phyloP scores from a whole-genome alignment of 2,888 invertebrate genomes.

The Parthenolecanium corni region DNA sequence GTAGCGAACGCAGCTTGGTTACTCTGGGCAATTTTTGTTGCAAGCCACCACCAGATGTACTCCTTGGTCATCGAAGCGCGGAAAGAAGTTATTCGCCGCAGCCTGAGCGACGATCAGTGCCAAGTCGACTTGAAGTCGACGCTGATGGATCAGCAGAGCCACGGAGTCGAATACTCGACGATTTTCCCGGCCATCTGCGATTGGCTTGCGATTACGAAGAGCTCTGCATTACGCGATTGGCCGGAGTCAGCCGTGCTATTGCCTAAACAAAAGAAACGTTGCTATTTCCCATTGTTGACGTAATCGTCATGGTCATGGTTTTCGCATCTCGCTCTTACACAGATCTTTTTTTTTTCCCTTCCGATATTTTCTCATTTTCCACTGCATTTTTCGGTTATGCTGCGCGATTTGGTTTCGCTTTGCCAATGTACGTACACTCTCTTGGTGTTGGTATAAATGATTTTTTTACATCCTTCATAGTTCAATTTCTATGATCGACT shows the following conservation, averaged over 20 bases:
- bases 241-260: constrained; percentile 10
- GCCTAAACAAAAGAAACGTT: constrained; percentile 20
- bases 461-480: background rate
- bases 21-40: too few relatives aligned
- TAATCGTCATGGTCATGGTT: constrained; percentile 27
- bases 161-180: background rate
- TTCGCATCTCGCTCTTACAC: constrained; percentile 3
- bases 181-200: constrained; percentile 12
- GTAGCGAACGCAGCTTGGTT: too few relatives aligned
- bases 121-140: background rate
- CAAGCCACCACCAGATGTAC: background rate
- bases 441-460: background rate
- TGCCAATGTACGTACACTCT: background rate
- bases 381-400: constrained; percentile 6
- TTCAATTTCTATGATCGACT: background rate
- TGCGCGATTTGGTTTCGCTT: background rate
- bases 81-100: constrained; percentile 7
- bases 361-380: background rate
- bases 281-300: constrained; percentile 24
- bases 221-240: constrained; percentile 23
- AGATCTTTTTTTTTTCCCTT: background rate
- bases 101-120: too few relatives aligned
- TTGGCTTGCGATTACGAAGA: constrained; percentile 23
- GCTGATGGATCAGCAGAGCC: background rate
- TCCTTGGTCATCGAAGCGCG: constrained; percentile 23